Conservation (phyloP, 2,113 vertebrate species). For the Zosterops pallidus region DNA sequence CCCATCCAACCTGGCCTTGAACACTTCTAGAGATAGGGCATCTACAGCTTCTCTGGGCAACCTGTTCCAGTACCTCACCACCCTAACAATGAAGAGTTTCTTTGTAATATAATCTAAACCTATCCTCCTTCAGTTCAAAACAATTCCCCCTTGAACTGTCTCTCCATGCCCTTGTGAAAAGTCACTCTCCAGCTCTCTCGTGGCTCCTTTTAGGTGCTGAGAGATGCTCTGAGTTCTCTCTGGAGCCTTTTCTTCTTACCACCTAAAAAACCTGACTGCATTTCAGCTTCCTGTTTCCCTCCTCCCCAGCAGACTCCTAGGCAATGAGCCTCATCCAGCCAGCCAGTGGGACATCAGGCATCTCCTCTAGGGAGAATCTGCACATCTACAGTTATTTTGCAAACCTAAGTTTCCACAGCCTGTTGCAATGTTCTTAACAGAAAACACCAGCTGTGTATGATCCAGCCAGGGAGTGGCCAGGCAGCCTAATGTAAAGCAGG, state of each 20-base stretch:
- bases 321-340: neutral
- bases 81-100: neutral
- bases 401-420: neutral
- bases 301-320: neutral
- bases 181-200: neutral
- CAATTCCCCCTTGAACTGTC: neutral
- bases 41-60: neutral
- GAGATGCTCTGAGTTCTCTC: neutral
- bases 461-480: neutral
- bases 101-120: neutral
- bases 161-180: neutral
- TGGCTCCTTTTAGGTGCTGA: neutral
- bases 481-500: neutral
- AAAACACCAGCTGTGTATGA: neutral
- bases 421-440: neutral
- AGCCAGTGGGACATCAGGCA: rapidly evolving
- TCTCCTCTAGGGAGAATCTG: neutral
- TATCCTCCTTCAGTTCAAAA: neutral
- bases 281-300: neutral
- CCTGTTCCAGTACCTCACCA: neutral
- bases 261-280: rapidly evolving
- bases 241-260: neutral
- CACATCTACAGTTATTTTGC: neutral
- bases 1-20: neutral
- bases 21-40: neutral